Percentiles rank a stretch among this genome's conserved stretches.
Conservation (phyloP, 1,140 invertebrate species). For the Steinernema khuongi region DNA sequence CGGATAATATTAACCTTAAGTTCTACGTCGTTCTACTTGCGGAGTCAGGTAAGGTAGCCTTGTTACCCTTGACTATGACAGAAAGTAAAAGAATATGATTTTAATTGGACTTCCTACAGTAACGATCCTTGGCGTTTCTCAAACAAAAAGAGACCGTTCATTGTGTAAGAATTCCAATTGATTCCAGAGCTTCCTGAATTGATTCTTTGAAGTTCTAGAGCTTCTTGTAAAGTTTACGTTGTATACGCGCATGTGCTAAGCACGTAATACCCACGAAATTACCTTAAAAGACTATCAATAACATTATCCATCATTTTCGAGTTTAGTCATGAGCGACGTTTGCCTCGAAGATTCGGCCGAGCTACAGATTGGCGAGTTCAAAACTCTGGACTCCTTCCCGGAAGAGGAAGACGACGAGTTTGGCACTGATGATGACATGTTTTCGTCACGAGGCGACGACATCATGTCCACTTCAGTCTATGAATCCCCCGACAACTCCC, state of each 20-base stretch:
- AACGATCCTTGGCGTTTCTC: not conserved
- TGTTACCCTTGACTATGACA: no score
- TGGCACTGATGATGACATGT: not conserved
- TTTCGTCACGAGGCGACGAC: not conserved
- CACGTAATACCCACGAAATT: no score
- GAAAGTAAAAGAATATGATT: no score
- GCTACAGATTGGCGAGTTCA: not conserved
- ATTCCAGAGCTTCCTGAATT: no score
- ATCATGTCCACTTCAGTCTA: not conserved
- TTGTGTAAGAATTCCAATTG: no score
- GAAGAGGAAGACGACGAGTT: conserved; percentile 2
- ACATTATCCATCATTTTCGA: no score
- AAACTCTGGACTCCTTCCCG: not conserved
- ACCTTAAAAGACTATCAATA: no score
- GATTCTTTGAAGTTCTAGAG: no score
- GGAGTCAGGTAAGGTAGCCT: not conserved
- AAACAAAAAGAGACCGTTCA: no score
- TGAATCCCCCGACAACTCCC: not conserved
- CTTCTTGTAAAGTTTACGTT: no score
- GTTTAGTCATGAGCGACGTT: not conserved
- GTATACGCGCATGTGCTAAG: no score
- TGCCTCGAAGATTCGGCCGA: not conserved
- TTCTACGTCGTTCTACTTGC: not conserved
- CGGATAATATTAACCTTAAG: not conserved
- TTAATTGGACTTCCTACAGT: no score